phyloP scores from a whole-genome alignment of 2,797 vertebrate genomes.

The Sitta carolinensis region DNA sequence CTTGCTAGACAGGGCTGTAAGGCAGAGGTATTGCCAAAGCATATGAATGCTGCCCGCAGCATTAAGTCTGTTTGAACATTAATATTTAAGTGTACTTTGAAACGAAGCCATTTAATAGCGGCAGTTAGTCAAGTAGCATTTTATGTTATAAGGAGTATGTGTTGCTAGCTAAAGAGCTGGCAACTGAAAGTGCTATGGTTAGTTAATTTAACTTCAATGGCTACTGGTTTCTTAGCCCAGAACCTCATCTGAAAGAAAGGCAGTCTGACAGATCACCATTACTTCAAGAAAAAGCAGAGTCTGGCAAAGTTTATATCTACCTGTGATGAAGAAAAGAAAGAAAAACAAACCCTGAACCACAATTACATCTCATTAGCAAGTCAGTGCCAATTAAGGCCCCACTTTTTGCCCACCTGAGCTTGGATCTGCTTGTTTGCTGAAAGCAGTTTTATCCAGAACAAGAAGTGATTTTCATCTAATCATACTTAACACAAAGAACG shows the following conservation, averaged over 20 bases:
- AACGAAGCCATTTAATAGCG: constrained; percentile 23
- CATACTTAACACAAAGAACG: not conserved
- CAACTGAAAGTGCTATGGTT: not conserved
- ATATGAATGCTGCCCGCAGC: not conserved
- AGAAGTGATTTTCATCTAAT: not conserved
- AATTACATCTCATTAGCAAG: not conserved
- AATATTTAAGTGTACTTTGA: constrained; percentile 47
- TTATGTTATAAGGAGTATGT: not conserved
- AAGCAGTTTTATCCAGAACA: not conserved
- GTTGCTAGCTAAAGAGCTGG: not conserved
- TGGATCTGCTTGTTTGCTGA: not conserved
- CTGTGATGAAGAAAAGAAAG: not conserved
- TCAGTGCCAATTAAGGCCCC: not conserved
- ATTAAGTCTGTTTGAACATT: constrained; percentile 20
- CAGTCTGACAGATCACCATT: not conserved
- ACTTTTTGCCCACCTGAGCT: not conserved
- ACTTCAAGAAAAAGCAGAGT: not conserved
- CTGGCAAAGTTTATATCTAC: not conserved
- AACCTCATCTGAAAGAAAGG: not conserved
- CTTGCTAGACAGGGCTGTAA: not conserved
- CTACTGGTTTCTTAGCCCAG: not conserved
- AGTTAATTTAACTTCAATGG: not conserved
- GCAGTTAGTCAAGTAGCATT: not conserved
- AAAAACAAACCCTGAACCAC: not conserved
- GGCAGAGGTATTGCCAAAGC: not conserved